A percentile compares a stretch with the other conserved stretches of the same genome.
Evolutionary conservation across 2,113 vertebrate genomes (phyloP).

Genomic region (Perccottus glenii): DNA sequence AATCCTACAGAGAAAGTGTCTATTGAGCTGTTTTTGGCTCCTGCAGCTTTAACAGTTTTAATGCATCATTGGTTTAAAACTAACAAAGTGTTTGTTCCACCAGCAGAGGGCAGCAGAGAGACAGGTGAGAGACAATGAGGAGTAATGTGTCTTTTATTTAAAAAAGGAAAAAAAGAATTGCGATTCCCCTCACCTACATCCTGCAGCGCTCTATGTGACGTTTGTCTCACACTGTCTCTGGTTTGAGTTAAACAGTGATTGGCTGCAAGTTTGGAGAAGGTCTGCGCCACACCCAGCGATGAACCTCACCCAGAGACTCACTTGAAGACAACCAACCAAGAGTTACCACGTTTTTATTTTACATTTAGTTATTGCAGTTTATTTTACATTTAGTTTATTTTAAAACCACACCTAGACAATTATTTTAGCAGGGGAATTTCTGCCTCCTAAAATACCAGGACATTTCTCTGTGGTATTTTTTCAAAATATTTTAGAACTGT

Average conservation of each 20-base stretch:
- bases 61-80: not conserved
- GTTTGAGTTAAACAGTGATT: not conserved
- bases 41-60: no score
- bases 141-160: conserved; percentile 3
- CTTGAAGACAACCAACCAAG: not conserved
- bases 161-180: not conserved
- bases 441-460: no score
- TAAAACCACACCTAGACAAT: no score
- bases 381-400: not conserved
- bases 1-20: no score
- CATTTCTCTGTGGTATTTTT: no score
- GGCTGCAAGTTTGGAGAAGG: not conserved
- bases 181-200: not conserved
- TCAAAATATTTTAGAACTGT: no score
- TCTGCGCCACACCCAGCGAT: not conserved
- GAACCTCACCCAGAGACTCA: not conserved
- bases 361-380: not conserved
- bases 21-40: no score
- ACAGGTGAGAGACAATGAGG: not conserved
- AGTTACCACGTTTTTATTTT: no score
- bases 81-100: not conserved
- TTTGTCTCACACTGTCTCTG: conserved; percentile 1
- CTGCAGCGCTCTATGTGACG: not conserved
- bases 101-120: conserved; percentile 1
- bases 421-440: no score